Percentiles rank a stretch among this genome's conserved stretches.
Evolutionary conservation across 2,888 invertebrate species (phyloP).

Genomic region (Ceriagrion tenellum): DNA sequence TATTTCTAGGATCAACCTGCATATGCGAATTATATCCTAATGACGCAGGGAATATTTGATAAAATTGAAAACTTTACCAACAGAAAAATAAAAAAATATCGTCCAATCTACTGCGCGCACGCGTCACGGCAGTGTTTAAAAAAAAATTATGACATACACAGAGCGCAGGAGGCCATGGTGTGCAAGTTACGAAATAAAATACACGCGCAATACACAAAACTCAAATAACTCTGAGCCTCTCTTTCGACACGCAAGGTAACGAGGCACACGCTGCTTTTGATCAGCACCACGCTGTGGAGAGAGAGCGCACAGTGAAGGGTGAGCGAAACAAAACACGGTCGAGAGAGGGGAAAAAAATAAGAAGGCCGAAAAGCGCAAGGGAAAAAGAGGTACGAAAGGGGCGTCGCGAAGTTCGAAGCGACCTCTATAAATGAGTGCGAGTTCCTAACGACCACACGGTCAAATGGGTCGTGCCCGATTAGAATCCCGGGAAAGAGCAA

Average conservation of each 20-base stretch:
- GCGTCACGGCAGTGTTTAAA: background rate
- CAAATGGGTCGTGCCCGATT: background rate
- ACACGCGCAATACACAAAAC: background rate
- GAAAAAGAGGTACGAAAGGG: background rate
- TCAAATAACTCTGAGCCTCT: background rate
- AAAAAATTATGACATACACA: background rate
- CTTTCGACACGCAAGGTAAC: conserved; percentile 1
- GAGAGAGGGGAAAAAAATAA: background rate
- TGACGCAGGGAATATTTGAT: background rate
- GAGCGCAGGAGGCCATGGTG: background rate
- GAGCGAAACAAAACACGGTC: background rate
- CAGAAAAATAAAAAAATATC: background rate
- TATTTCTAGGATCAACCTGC: background rate
- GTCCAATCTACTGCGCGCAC: background rate
- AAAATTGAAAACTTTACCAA: too few relatives aligned
- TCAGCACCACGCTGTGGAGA: background rate
- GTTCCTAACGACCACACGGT: background rate
- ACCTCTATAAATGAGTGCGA: too few relatives aligned
- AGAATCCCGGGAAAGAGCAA: background rate
- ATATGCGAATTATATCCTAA: background rate
- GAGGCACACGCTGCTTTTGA: conserved; percentile 1
- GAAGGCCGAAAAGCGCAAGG: background rate
- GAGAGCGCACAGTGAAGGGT: too few relatives aligned
- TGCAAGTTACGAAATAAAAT: background rate
- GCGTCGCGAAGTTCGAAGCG: background rate